Conservation (phyloP, 2,797 vertebrate genomes). For the Mus spretus region DNA sequence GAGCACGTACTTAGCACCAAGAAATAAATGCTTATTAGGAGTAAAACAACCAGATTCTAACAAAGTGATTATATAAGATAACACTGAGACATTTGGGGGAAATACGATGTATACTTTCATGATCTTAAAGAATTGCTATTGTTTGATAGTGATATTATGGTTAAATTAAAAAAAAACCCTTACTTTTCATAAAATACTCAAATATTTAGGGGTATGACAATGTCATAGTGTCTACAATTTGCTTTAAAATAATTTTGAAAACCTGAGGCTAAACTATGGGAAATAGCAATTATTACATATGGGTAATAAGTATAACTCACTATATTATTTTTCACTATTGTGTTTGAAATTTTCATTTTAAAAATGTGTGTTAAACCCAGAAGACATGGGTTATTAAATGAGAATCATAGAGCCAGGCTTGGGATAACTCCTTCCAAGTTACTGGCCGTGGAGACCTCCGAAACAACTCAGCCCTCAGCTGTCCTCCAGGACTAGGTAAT, state of each 20-base stretch:
- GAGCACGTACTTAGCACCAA: not conserved
- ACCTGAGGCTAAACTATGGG: constrained; percentile 26
- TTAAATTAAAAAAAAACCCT: not conserved
- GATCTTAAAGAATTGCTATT: not conserved
- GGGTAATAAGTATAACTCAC: not conserved
- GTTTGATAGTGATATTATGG: not conserved
- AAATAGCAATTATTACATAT: constrained; percentile 11
- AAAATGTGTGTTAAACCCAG: constrained; percentile 12
- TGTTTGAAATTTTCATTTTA: constrained; percentile 38
- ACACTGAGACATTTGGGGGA: not conserved
- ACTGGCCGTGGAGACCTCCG: not conserved
- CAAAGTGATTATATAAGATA: constrained; percentile 23
- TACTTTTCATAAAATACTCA: constrained; percentile 17
- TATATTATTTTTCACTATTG: not conserved
- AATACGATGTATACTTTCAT: not conserved
- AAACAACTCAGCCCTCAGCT: not conserved
- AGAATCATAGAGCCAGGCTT: not conserved
- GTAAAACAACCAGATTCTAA: constrained; percentile 38
- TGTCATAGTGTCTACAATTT: constrained; percentile 6
- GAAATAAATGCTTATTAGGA: not conserved
- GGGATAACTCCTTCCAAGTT: not conserved
- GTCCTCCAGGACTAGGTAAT: too few relatives aligned
- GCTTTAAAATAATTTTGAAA: constrained; percentile 65
- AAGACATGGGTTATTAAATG: not conserved
- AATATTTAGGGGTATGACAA: constrained; percentile 28